phyloP scores from a whole-genome alignment of 2,113 vertebrate species.

The Acrocephalus kingi region DNA sequence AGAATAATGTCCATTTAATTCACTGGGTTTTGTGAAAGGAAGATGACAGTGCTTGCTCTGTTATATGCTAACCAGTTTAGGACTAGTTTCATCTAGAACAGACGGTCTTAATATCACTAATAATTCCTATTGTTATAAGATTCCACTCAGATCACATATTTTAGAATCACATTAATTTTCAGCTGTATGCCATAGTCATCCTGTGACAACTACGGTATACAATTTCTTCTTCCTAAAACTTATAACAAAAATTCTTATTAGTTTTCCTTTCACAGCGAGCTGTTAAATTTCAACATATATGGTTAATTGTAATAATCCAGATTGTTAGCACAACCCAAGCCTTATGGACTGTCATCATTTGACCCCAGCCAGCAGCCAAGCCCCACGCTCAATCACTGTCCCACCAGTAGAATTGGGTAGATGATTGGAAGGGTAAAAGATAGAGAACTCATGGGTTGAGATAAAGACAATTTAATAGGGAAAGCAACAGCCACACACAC shows the following conservation, averaged over 20 bases:
- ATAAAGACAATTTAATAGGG: not conserved
- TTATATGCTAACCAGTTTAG: not conserved
- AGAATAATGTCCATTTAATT: not conserved
- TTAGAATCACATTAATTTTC: not conserved
- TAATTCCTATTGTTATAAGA: not conserved
- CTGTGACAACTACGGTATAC: not conserved
- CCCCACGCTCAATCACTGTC: fast-evolving
- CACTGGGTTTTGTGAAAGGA: not conserved
- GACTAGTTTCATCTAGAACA: not conserved
- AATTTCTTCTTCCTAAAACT: not conserved
- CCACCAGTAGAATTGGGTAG: not conserved
- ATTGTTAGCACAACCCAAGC: not conserved
- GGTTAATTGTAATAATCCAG: not conserved
- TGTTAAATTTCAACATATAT: not conserved
- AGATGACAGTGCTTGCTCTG: not conserved
- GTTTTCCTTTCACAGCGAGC: not conserved
- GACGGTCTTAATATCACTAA: fast-evolving
- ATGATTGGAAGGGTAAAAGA: not conserved
- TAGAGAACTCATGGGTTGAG: not conserved
- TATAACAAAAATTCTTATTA: not conserved
- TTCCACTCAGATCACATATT: not conserved
- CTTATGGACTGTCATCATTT: not conserved
- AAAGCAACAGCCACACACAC: fast-evolving
- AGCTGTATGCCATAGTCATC: not conserved
- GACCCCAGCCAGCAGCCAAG: not conserved